phyloP scores from a whole-genome alignment of 2,797 vertebrate genomes.

The Channallabes apus region DNA sequence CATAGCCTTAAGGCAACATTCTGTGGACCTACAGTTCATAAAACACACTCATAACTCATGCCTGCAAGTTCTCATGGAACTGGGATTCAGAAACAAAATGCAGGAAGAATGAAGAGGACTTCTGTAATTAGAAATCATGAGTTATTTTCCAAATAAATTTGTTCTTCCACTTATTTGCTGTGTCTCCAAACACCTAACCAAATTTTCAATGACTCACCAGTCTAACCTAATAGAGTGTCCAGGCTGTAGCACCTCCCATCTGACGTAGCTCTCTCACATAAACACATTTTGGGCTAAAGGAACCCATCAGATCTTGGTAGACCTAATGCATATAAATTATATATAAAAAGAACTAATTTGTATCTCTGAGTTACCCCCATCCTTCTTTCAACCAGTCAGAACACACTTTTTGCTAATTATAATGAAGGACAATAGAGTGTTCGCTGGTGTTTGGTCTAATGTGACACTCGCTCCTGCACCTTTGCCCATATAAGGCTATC shows the following conservation, averaged over 20 bases:
- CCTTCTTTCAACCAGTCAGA: background rate
- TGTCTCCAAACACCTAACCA: background rate
- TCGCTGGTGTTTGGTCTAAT: background rate
- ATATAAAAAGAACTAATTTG: background rate
- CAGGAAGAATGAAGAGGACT: too few species aligned
- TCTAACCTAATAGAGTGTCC: too few species aligned
- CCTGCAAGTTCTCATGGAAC: too few species aligned
- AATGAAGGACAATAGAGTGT: too few species aligned
- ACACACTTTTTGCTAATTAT: background rate
- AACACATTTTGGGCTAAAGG: background rate
- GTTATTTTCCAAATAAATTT: background rate
- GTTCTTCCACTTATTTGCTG: background rate
- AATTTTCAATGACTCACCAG: background rate
- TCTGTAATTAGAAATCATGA: too few species aligned
- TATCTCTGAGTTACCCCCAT: background rate
- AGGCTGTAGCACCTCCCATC: too few species aligned
- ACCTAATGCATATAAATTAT: too few species aligned
- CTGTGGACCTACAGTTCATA: too few species aligned
- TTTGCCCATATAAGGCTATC: background rate
- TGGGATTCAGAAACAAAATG: too few species aligned
- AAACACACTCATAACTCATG: too few species aligned
- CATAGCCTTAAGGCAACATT: too few species aligned
- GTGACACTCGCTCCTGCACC: background rate
- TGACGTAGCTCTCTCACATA: background rate
- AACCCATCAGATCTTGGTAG: background rate